phyloP scores from a whole-genome alignment of 2,888 invertebrate genomes.

The Vandiemenella viatica region DNA sequence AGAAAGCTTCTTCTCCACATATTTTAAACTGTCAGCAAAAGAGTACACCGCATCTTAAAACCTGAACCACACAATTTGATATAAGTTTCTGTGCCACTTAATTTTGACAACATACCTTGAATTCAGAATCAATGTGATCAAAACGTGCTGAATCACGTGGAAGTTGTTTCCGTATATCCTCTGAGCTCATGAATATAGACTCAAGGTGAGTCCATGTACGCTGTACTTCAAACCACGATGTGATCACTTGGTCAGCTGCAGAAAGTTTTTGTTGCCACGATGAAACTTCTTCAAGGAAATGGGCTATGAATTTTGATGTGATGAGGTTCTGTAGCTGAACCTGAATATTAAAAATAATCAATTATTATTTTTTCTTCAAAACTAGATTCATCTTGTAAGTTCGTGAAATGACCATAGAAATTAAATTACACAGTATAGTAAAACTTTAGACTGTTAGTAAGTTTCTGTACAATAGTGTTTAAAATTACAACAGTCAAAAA shows the following conservation, averaged over 20 bases:
- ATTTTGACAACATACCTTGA: constrained; percentile 53
- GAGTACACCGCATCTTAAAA: too few species aligned
- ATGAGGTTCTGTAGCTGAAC: constrained; percentile 91
- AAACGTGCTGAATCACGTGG: constrained; percentile 88
- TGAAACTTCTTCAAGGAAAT: constrained; percentile 88
- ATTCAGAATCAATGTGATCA: constrained; percentile 77
- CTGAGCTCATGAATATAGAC: constrained; percentile 95
- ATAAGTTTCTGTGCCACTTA: too few species aligned
- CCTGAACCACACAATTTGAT: too few species aligned
- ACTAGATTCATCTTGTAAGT: neutral
- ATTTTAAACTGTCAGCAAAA: too few species aligned
- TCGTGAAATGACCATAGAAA: too few species aligned
- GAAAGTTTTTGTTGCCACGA: constrained; percentile 85
- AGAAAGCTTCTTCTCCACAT: too few species aligned
- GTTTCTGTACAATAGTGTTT: too few species aligned
- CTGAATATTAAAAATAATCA: constrained; percentile 32
- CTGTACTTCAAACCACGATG: constrained; percentile 90
- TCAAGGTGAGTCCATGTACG: constrained; percentile 94
- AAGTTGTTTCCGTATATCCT: constrained; percentile 86
- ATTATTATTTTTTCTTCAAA: neutral
- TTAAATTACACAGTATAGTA: too few species aligned
- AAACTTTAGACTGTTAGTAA: too few species aligned
- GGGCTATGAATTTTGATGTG: constrained; percentile 91
- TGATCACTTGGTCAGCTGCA: constrained; percentile 85
- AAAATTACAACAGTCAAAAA: too few species aligned